Evolutionary conservation across 2,113 vertebrate species (phyloP).

Genomic region (Apus apus): DNA sequence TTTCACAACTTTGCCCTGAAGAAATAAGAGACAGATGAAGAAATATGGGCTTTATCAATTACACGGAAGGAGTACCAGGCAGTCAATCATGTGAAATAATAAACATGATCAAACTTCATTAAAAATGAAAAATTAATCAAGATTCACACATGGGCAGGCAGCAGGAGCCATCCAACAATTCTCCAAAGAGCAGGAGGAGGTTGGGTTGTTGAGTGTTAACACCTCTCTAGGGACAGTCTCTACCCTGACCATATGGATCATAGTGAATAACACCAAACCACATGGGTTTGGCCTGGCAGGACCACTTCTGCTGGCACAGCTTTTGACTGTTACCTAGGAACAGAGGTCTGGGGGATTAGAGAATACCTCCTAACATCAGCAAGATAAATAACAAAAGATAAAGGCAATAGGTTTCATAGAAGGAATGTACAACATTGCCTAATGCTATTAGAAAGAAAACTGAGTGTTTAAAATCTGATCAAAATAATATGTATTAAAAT

Average conservation of each 20-base stretch:
- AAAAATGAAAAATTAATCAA: conserved; percentile 90
- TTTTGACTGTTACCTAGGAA: conserved; percentile 90
- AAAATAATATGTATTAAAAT: background rate
- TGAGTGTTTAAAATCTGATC: background rate
- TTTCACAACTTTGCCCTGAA: conserved; percentile 82
- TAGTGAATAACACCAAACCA: conserved; percentile 88
- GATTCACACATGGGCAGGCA: conserved; percentile 85
- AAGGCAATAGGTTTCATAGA: conserved; percentile 60
- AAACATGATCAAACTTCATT: conserved; percentile 87
- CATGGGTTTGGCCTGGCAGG: conserved; percentile 90
- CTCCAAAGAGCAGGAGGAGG: conserved; percentile 81
- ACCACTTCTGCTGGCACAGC: conserved; percentile 83
- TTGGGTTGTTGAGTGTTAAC: conserved; percentile 92
- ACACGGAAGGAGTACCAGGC: conserved; percentile 78
- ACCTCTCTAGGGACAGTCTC: conserved; percentile 89
- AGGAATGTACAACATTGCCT: conserved; percentile 23
- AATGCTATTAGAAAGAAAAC: background rate
- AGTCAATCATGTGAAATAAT: conserved; percentile 87
- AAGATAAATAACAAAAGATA: conserved; percentile 71
- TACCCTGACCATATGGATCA: conserved; percentile 96
- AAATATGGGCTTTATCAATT: conserved; percentile 87
- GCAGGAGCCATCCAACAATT: conserved; percentile 81
- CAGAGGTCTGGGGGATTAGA: conserved; percentile 85
- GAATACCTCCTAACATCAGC: conserved; percentile 72
- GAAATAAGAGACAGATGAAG: conserved; percentile 90